A percentile compares a stretch with the other conserved stretches of the same genome.
These are phyloP conservation scores for Plagodis pulveraria DNA, from an alignment of 2,888 invertebrate genomes.

Conservation along the genomic window DNA sequence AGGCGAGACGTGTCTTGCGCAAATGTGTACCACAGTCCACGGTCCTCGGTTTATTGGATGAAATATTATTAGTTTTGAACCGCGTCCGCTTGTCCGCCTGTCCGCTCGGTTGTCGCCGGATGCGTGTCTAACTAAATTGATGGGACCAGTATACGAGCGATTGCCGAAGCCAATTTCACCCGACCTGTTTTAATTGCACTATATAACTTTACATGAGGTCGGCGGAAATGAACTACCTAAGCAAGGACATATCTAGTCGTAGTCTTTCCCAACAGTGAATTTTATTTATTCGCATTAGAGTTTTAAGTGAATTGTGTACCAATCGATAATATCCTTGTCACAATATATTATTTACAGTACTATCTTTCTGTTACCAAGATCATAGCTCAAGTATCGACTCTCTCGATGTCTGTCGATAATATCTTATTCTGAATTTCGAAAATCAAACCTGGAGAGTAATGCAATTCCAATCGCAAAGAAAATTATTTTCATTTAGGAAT, in stretches of 20 bases:
- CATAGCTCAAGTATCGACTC: too few species aligned
- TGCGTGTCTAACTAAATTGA: constrained; percentile 72
- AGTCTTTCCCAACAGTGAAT: background rate
- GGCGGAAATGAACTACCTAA: constrained; percentile 26
- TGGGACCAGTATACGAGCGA: constrained; percentile 60
- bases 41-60: constrained; percentile 56
- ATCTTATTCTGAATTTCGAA: too few species aligned
- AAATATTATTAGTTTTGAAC: constrained; percentile 72
- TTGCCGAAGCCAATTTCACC: constrained; percentile 66
- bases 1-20: constrained; percentile 53
- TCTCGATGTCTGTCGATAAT: too few species aligned
- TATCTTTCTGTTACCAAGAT: too few species aligned
- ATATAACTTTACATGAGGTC: constrained; percentile 47
- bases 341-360: too few species aligned
- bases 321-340: too few species aligned
- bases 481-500: too few species aligned
- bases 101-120: constrained; percentile 70
- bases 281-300: too few species aligned
- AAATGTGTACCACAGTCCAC: constrained; percentile 52
- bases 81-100: constrained; percentile 65
- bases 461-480: too few species aligned
- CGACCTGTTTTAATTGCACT: constrained; percentile 62
- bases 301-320: too few species aligned
- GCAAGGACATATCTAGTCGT: background rate
- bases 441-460: too few species aligned